Conservation (phyloP, 2,113 vertebrate species). For the Columba janthina region DNA sequence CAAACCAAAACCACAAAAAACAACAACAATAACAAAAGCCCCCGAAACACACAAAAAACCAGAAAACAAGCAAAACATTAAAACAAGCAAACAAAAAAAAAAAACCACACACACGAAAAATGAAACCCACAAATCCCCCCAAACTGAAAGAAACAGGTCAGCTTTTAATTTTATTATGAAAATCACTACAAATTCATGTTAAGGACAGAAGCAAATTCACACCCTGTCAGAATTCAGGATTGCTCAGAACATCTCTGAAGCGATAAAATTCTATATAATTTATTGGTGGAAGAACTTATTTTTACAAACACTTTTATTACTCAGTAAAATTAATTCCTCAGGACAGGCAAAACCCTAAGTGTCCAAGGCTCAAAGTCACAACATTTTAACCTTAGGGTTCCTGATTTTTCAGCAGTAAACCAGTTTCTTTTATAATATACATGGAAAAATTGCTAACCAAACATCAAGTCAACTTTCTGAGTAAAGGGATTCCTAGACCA, state of each 20-base stretch:
- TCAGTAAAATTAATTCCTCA: neutral
- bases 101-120: too few relatives aligned
- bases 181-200: neutral
- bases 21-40: too few relatives aligned
- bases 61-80: too few relatives aligned
- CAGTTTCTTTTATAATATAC: neutral
- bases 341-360: neutral
- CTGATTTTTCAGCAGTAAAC: neutral
- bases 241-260: neutral
- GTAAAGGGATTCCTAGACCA: neutral
- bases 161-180: neutral
- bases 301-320: neutral
- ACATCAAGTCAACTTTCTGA: neutral
- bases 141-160: rapidly evolving
- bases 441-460: neutral
- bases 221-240: neutral
- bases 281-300: neutral
- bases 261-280: neutral
- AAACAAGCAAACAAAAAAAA: too few relatives aligned
- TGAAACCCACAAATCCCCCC: neutral
- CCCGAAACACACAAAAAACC: too few relatives aligned
- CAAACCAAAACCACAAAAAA: too few relatives aligned
- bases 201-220: neutral
- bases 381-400: neutral
- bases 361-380: neutral